Evolutionary conservation across 2,888 invertebrate genomes (phyloP).

Genomic region (Archaeoteleia sp.): DNA sequence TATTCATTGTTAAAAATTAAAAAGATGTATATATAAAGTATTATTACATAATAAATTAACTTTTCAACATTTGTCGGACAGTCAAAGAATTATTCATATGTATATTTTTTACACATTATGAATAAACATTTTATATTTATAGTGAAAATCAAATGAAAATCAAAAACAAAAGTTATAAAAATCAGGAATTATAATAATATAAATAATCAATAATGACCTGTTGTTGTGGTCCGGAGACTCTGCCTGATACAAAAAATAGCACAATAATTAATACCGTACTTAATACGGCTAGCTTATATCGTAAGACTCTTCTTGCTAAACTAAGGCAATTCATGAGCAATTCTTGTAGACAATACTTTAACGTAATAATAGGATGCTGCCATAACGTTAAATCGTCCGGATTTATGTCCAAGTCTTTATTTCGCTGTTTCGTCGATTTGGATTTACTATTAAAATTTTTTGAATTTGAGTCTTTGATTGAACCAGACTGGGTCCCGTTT

Average conservation of each 20-base stretch:
- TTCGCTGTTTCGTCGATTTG: conserved; percentile 44
- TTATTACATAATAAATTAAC: too few relatives aligned
- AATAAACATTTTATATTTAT: too few relatives aligned
- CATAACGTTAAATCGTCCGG: conserved; percentile 70
- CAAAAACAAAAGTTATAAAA: too few relatives aligned
- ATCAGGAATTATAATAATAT: too few relatives aligned
- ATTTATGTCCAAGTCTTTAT: conserved; percentile 59
- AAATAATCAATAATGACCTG: too few relatives aligned
- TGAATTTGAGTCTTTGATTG: conserved; percentile 36
- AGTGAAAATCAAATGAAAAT: too few relatives aligned
- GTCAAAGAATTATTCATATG: too few relatives aligned
- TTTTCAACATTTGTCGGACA: background rate
- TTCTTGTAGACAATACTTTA: conserved; percentile 72
- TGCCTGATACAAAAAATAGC: conserved; percentile 67
- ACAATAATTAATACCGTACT: conserved; percentile 64
- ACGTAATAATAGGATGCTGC: conserved; percentile 71
- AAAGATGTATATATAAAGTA: too few relatives aligned
- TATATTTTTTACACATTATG: too few relatives aligned
- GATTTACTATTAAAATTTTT: conserved; percentile 33
- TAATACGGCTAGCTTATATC: conserved; percentile 68
- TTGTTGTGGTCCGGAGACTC: conserved; percentile 71
- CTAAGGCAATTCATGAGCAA: conserved; percentile 68
- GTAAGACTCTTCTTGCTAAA: conserved; percentile 67
- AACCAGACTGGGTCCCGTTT: conserved; percentile 56
- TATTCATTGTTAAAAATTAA: too few relatives aligned